Base-by-base conservation (phyloP, 2,797 vertebrate genomes). In the Micromesistius poutassou region DNA sequence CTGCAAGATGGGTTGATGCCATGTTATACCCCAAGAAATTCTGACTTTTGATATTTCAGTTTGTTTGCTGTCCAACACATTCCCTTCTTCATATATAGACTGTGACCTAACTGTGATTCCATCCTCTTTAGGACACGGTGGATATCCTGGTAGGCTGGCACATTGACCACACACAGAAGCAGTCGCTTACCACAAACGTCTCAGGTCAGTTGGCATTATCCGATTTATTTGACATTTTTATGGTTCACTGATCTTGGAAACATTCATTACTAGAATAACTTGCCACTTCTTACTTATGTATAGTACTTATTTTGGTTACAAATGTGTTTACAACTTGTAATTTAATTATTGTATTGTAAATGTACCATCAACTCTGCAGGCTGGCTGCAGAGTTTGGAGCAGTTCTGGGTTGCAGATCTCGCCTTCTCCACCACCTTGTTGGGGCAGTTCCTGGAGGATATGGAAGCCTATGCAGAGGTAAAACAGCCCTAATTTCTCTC, bases 141-240 rank as follows among this genome's bases (percentile, higher is more conserved):
- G 98, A 99, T 91, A 98, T 99, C 85, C 90, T 99, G 87, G 98
- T 99, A 79, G 98, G 98, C 73, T 99, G 98, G 98, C 98, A 99
- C 89, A 99, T 99, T 77, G 98, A 99, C 92, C 98, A 99, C 88
- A 99, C 98, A 78, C 98, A 99, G 94, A 99, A 96, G 83, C 94
- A 96, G 79, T 92, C 96, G 0, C 92, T 99, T 85, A 99, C 98
- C 0, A 95, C 95, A 3, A 97, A 98, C 78, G 98, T 99, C 62
- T 99, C 98, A 84, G 97, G 98, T 99, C 87, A 95, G 96, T 86
- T 75, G 25, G 2, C 62, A 12, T 5, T 66, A 25, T 25, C 62
- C n/a, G 28, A 10, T 25, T 25, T 66, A 9, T n/a, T n/a, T n/a
- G 4, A n/a, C 4, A 5, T 62, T n/a, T 62, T 62, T 62, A 62